Base-by-base conservation (phyloP, 2,888 invertebrate species). In the Charanyca ferruginea region DNA sequence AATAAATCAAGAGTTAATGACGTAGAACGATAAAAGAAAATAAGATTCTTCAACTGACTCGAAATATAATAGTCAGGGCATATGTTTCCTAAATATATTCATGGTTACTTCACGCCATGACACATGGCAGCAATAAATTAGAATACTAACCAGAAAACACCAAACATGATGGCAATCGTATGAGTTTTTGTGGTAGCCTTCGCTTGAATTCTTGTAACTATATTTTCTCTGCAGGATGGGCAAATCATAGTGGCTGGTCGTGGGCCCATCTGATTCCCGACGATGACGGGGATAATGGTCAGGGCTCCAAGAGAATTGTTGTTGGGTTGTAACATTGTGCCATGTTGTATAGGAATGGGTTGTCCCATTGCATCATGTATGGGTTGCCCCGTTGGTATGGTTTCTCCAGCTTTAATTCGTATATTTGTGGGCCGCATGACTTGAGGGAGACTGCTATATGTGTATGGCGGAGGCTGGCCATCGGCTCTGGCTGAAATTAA, bases 391-490 rank as follows among this genome's bases (percentile, higher is more conserved):
- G 61, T 16, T 11, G 62, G 32, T 45, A 45, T 25, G 1, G 61
- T 44, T 44, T 61, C 61, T 0, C 61, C 61, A 1, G 32, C 22
- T 23, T 35, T 44, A 2, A 61, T 32, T 61, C 61, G 44, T 16
- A 32, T 22, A 8, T 61, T 62, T 25, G 25, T 69, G 16, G 61
- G 61, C 7, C 61, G 49, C 8, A 51, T 23, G 3, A 42, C 22
- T 20, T 42, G 25, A 8, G 32, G 47, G 18, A 41, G 60, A 20
- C 23, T 3, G 11, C 18, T 32, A 3, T 32, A 32, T 7, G 67
- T 32, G 63, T 82, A 82, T 0, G 87, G 86, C 1, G 88, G 89
- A 7, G 86, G 89, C 5, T 65, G 60, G 2, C 20, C 57, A 11
- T 44, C 59, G 48, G 38, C 65, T 51, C 55, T 71, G 7, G 42